A percentile compares a stretch with the other conserved stretches of the same genome.
Conservation (phyloP, 2,797 vertebrate species). For the Pogonophryne albipinna region DNA sequence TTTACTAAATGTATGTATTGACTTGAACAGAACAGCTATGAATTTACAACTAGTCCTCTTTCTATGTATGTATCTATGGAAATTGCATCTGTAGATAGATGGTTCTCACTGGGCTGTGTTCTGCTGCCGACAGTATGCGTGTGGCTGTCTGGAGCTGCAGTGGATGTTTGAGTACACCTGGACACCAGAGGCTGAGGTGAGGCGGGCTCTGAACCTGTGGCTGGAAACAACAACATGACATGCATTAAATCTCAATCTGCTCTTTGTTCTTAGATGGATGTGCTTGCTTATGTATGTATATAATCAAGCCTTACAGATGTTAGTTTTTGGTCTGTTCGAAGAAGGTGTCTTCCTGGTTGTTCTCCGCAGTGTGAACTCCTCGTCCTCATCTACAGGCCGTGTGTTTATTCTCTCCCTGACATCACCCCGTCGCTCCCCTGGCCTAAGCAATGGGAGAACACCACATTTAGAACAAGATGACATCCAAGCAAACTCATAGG, state of each 20-base stretch:
- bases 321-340: slow-evolving; percentile 54
- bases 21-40: not conserved
- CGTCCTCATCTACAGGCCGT: not conserved
- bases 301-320: slow-evolving; percentile 75
- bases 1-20: not conserved
- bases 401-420: slow-evolving; percentile 25
- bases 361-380: not conserved
- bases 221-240: slow-evolving; percentile 31
- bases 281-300: not conserved
- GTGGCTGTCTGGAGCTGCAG: slow-evolving; percentile 9
- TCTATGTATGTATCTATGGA: not conserved
- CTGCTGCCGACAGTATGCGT: slow-evolving; percentile 39
- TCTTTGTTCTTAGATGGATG: not conserved
- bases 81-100: not conserved
- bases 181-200: slow-evolving; percentile 30
- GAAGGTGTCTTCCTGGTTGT: slow-evolving; percentile 59
- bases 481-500: no score
- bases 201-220: slow-evolving; percentile 46
- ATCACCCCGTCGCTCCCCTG: slow-evolving; percentile 11
- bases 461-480: not conserved
- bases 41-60: not conserved
- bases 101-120: slow-evolving; percentile 76
- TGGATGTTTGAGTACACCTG: slow-evolving; percentile 53
- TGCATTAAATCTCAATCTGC: not conserved
- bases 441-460: slow-evolving; percentile 33